Conservation (phyloP, 2,113 vertebrate species). For the Tretioscincus oriximinensis region DNA sequence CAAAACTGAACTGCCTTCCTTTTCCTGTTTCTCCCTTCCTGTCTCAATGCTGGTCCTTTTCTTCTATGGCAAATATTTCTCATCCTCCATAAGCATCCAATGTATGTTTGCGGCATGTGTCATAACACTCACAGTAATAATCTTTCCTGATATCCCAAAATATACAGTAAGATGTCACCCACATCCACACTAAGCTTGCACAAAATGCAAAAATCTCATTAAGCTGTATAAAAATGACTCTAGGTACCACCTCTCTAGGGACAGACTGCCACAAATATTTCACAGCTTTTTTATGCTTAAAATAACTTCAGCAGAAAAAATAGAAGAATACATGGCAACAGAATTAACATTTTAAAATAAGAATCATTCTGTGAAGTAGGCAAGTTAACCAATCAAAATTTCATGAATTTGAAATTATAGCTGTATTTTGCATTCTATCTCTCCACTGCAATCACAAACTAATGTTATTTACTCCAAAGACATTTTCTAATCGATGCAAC, state of each 20-base stretch:
- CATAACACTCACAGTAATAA: too few relatives aligned
- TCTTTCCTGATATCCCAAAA: too few relatives aligned
- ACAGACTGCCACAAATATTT: not conserved
- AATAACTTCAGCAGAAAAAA: not conserved
- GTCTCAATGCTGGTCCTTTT: too few relatives aligned
- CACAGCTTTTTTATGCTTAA: not conserved
- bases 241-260: not conserved
- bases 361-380: constrained; percentile 5
- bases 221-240: not conserved
- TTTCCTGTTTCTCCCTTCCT: too few relatives aligned
- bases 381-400: not conserved
- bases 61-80: too few relatives aligned
- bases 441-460: not conserved
- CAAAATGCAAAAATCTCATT: not conserved
- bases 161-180: too few relatives aligned
- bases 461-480: not conserved
- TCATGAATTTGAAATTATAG: not conserved
- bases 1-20: too few relatives aligned
- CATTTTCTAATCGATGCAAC: not conserved
- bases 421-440: not conserved
- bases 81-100: too few relatives aligned
- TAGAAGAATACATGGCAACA: not conserved
- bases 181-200: too few relatives aligned
- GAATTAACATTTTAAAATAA: constrained; percentile 29
- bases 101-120: too few relatives aligned